Percentiles rank a stretch among this genome's conserved stretches.
These are phyloP conservation scores for Diadumene lineata DNA, from an alignment of 92 coral and sea anemone species.

Conservation along the genomic window DNA sequence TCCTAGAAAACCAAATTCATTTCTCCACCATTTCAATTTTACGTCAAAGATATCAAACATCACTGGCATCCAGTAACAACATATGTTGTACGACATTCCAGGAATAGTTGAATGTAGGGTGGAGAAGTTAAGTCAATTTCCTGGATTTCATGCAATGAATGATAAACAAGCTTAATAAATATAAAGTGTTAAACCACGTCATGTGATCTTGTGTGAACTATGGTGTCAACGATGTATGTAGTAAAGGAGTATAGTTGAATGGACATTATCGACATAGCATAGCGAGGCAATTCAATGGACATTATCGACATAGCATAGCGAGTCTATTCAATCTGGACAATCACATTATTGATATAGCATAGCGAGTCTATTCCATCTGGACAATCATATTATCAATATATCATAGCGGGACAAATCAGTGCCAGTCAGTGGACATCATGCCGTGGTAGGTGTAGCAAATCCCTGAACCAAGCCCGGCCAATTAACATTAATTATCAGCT, in stretches of 20 bases:
- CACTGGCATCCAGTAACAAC: not conserved
- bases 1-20: no score
- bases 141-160: constrained; percentile 15
- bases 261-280: no score
- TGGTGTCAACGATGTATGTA: no score
- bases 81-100: not conserved
- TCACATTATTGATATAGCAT: no score
- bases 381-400: no score
- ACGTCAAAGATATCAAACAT: not conserved
- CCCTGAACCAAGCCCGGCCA: constrained; percentile 24
- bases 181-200: not conserved
- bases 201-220: constrained; percentile 15
- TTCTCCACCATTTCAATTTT: not conserved
- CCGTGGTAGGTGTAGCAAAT: constrained; percentile 1
- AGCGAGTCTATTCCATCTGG: no score
- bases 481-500: constrained; percentile 16
- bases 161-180: not conserved
- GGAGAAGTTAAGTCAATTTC: constrained; percentile 29
- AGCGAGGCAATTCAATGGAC: no score
- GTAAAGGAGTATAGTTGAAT: no score
- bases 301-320: no score
- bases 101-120: constrained; percentile 10
- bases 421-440: constrained; percentile 10
- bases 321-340: no score
- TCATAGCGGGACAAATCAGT: no score